phyloP scores from a whole-genome alignment of 2,797 vertebrate genomes.

The Distichodus sexfasciatus region DNA sequence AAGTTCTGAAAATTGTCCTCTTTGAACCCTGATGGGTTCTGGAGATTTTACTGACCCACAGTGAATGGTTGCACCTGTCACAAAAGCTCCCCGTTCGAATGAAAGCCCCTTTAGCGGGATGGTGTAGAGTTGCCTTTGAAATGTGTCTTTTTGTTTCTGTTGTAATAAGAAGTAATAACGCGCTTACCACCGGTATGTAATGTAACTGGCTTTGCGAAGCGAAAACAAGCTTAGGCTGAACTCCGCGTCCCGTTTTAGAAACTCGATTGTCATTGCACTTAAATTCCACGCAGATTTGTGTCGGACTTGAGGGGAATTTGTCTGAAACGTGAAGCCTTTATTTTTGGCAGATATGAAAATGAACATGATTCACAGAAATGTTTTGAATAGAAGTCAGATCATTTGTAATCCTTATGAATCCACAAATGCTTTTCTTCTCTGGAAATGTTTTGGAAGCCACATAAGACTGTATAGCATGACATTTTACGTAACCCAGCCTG shows the following conservation, averaged over 20 bases:
- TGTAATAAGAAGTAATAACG: not conserved
- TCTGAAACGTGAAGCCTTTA: not conserved
- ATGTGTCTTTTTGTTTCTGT: not conserved
- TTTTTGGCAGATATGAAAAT: not conserved
- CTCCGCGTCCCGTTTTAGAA: not conserved
- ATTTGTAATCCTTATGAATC: not conserved
- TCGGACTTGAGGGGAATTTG: not conserved
- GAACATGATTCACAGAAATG: too few species aligned
- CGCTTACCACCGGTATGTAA: too few species aligned
- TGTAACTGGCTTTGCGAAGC: not conserved
- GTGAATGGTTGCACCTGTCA: constrained; percentile 1
- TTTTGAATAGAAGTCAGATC: not conserved
- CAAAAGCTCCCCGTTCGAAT: not conserved
- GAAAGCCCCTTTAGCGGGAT: too few species aligned
- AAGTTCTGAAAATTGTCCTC: too few species aligned
- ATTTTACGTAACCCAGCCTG: not conserved
- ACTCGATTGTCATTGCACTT: not conserved
- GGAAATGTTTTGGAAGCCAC: not conserved
- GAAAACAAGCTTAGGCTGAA: too few species aligned
- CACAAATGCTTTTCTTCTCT: not conserved
- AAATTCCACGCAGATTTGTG: not conserved
- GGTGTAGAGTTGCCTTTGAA: not conserved
- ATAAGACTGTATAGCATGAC: not conserved
- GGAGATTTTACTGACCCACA: too few species aligned
- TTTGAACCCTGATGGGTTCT: too few species aligned